Base-by-base conservation (phyloP, 2,113 vertebrate species). In the Myiopsitta monachus region DNA sequence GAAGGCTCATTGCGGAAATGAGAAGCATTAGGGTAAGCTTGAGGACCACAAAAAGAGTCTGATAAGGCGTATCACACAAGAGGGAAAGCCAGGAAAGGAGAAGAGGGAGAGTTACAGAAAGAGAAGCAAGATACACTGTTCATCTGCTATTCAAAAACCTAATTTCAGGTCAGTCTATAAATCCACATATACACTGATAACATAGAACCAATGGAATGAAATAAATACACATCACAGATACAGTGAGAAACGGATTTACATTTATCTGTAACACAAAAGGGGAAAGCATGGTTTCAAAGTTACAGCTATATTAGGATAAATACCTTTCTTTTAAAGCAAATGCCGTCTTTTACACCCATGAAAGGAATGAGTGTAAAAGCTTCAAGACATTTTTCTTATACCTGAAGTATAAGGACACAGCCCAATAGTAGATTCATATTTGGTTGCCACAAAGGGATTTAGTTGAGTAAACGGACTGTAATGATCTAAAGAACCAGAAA, bases 401-500 rank as follows among this genome's bases (percentile, higher is more conserved):
- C 98, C 98, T 98, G 98, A 98, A 97, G 96, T 93, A 98, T 98
- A 98, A 97, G 97, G 98, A 97, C 98, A 98, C 97, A 98, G 98
- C 98, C 98, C 98, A 97, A 98, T 96, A 98, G 98, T 97, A 95
- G 97, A 98, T 98, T 98, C 98, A 97, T 98, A 98, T 98, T 98
- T 97, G 98, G 97, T 97, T 98, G 98, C 97, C 98, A 98, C 97
- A 89, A 98, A 98, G 59, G 98, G 98, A 97, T 98, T 98, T 98
- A 98, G 96, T 95, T 98, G 98, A 98, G 96, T 98, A 98, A 99
- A 98, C 94, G 98, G 98, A 98, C 98, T 99, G 98, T 98, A 98
- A 98, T 95, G 98, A 99, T 99, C 98, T 99, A 98, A 96, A 98
- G 98, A 98, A 98, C 80, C 95, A 98, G 92, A 98, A 93, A 98